Evolutionary conservation across 92 coral and sea anemone species (phyloP).

Genomic region (Blastomussa wellsi): DNA sequence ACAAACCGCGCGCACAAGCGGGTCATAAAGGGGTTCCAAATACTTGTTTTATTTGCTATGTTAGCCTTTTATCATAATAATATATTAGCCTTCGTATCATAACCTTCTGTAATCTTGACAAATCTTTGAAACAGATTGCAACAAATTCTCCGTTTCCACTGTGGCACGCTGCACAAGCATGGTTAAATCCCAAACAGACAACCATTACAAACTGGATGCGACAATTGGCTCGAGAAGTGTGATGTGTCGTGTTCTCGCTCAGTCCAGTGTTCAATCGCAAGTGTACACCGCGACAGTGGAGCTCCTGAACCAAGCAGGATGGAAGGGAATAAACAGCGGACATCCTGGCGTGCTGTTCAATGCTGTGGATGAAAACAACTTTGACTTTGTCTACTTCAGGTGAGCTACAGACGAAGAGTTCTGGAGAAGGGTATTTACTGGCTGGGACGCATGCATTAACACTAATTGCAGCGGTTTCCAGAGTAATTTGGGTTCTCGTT

Average conservation of each 20-base stretch:
- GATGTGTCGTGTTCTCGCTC: constrained; percentile 32
- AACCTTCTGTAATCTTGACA: too few species aligned
- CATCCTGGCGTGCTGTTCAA: constrained; percentile 62
- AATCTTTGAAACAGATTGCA: not conserved
- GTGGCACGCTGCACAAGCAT: constrained; percentile 16
- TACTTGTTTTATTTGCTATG: too few species aligned
- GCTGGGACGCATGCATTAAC: too few species aligned
- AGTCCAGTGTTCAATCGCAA: not conserved
- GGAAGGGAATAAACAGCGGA: constrained; percentile 52
- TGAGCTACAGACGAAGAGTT: too few species aligned
- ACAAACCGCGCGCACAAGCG: too few species aligned
- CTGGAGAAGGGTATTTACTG: too few species aligned
- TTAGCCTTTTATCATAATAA: too few species aligned
- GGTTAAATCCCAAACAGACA: not conserved
- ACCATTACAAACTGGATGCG: constrained; percentile 22
- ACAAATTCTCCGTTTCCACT: not conserved
- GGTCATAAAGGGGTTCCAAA: too few species aligned
- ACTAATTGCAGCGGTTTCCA: too few species aligned
- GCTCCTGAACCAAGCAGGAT: constrained; percentile 43
- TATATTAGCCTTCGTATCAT: too few species aligned
- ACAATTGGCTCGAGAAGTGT: not conserved
- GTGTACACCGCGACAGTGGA: constrained; percentile 41
- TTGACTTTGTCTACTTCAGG: constrained; percentile 76
- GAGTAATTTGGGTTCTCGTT: too few species aligned
- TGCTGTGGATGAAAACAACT: constrained; percentile 56